These are phyloP conservation scores for Macrotis lagotis DNA, from an alignment of 2,113 vertebrate genomes.

Conservation along the genomic window DNA sequence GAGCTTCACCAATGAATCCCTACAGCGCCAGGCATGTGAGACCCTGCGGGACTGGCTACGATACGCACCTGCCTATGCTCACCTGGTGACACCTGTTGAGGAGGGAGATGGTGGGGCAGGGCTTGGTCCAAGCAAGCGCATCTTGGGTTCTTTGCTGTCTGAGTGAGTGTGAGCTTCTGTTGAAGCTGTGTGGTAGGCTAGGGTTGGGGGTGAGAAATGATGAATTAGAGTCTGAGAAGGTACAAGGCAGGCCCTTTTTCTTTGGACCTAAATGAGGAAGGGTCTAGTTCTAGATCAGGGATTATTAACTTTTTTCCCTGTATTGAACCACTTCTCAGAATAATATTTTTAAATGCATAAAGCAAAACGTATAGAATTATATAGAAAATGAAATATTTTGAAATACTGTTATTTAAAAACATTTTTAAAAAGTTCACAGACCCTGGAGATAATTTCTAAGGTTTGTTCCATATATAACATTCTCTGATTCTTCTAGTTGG, in stretches of 20 bases:
- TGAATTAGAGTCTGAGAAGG: neutral
- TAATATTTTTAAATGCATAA: neutral
- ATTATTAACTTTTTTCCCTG: neutral
- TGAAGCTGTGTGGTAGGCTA: neutral
- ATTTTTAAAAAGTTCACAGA: neutral
- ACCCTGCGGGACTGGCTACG: slow-evolving; percentile 95
- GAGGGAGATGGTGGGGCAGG: slow-evolving; percentile 72
- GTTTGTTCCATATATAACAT: neutral
- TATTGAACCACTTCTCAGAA: neutral
- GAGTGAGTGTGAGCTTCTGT: slow-evolving; percentile 88
- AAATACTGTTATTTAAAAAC: neutral
- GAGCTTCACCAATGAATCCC: slow-evolving; percentile 97
- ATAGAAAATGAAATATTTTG: neutral
- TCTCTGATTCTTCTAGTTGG: neutral
- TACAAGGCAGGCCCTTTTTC: neutral
- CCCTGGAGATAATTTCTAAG: neutral
- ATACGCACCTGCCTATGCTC: slow-evolving; percentile 90
- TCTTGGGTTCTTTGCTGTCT: slow-evolving; percentile 92
- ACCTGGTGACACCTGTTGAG: slow-evolving; percentile 83
- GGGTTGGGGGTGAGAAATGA: neutral
- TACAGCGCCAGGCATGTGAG: slow-evolving; percentile 98
- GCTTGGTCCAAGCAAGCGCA: slow-evolving; percentile 86
- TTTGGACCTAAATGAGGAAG: neutral
- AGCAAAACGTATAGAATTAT: neutral
- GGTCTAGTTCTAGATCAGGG: neutral